Base-by-base conservation (phyloP, 2,888 invertebrate species). In the Agapetus fuscipes region DNA sequence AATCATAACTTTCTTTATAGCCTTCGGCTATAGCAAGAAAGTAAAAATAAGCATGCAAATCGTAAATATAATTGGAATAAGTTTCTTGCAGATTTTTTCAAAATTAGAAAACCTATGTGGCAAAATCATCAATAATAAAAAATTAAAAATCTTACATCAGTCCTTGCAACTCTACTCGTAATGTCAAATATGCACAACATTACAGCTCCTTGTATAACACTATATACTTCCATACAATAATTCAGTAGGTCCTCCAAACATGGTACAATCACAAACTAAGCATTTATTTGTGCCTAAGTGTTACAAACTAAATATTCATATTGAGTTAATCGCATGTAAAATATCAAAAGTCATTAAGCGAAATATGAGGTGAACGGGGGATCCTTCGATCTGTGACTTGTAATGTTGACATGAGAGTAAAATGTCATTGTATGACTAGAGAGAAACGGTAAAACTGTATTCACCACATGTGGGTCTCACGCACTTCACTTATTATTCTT, bases 381-480 rank as follows among this genome's bases (percentile, higher is more conserved):
- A 20, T 6, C 4, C 20, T 20, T 20, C 20, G 4, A 20, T 4
- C 20, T 25, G 20, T 29, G 36, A 43, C 34, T 39, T 24, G 12
- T 32, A 39, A 35, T 36, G 27, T 34, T 30, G 33, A 34, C 37
- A 34, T 31, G 29, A 36, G 43, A 35, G 32, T 38, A 15, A 20
- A 43, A 32, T 28, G 39, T 39, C 38, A 31, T 24, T 39, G 43
- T 6, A 20, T 20, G 20, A 43, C 43, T 43, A 43, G 43, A 43
- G 34, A 32, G 34, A 16, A 11, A 27, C n/a, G 17, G 13, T 31
- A 7, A 35, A 28, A 31, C 32, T 43, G 13, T 25, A 37, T 53
- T 78, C 81, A 98, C 97, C 98, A 98, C 80, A 98, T 85, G 67
- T 98, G 97, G 27, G 96, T 97, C 62, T 98, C 98, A 39, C 98